A percentile compares a stretch with the other conserved stretches of the same genome.
Evolutionary conservation across 2,113 vertebrate genomes (phyloP).

Genomic region (Patagioenas fasciata): DNA sequence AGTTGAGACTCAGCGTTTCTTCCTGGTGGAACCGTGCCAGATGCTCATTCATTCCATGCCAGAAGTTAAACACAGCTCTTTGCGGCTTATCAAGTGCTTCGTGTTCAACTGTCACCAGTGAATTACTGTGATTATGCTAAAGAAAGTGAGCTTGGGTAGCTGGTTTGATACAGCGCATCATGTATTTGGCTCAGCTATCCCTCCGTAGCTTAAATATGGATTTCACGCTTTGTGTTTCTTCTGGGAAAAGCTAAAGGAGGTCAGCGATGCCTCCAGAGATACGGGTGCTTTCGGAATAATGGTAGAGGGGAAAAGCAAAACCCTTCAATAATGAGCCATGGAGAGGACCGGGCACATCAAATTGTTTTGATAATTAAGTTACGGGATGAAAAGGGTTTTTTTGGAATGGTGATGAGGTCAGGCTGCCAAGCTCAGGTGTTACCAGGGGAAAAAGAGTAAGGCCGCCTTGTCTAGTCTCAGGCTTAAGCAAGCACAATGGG

Average conservation of each 20-base stretch:
- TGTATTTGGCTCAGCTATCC: not conserved
- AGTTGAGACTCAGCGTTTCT: not conserved
- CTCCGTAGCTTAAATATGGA: not conserved
- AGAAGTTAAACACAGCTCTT: not conserved
- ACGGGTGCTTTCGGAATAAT: not conserved
- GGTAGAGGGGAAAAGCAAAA: not conserved
- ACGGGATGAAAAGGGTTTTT: not conserved
- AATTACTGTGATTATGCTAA: not conserved
- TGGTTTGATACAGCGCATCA: fast-evolving
- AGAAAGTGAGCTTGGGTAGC: not conserved
- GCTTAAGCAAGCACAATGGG: not conserved
- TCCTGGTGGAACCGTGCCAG: not conserved
- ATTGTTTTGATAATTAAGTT: not conserved
- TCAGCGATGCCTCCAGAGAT: not conserved
- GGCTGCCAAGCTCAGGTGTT: not conserved
- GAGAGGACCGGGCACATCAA: not conserved
- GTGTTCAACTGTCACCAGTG: not conserved
- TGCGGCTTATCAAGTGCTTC: not conserved
- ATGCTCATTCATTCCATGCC: not conserved
- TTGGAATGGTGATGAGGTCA: not conserved
- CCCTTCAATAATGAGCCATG: not conserved
- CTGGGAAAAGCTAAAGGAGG: not conserved
- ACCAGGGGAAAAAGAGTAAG: not conserved
- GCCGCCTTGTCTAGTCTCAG: not conserved
- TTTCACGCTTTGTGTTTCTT: not conserved